These are phyloP conservation scores for Apogon talboti DNA, from an alignment of 2,797 vertebrate genomes.

Conservation along the genomic window DNA sequence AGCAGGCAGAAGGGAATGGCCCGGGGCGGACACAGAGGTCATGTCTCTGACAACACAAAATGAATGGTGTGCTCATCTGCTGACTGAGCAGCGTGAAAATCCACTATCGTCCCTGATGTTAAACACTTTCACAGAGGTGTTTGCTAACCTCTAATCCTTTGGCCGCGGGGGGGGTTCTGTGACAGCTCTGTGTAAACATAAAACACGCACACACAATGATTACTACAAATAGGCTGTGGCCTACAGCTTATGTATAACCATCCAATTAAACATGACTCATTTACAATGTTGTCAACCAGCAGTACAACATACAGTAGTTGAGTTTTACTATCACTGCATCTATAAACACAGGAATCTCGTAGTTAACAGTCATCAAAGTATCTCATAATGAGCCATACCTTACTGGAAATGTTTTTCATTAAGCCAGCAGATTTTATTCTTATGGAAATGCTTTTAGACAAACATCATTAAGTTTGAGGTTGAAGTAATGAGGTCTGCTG, in stretches of 20 bases:
- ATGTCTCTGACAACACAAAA: constrained; percentile 74
- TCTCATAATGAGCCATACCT: constrained; percentile 25
- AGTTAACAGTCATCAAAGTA: constrained; percentile 43
- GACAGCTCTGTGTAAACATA: constrained; percentile 50
- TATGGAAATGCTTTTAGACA: constrained; percentile 44
- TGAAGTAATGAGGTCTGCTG: constrained; percentile 3
- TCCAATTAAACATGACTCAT: constrained; percentile 51
- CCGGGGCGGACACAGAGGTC: constrained; percentile 65
- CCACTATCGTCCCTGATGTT: constrained; percentile 65
- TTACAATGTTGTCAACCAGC: constrained; percentile 27
- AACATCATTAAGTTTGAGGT: constrained; percentile 44
- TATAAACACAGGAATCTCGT: constrained; percentile 41
- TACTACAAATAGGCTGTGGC: constrained; percentile 38
- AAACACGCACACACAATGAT: constrained; percentile 25
- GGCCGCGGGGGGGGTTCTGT: constrained; percentile 20
- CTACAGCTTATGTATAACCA: constrained; percentile 35
- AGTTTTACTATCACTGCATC: constrained; percentile 22
- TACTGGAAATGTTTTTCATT: constrained; percentile 52
- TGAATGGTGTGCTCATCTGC: constrained; percentile 72
- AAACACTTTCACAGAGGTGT: constrained; percentile 81
- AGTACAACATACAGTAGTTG: constrained; percentile 3
- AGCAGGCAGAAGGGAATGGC: constrained; percentile 34
- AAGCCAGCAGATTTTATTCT: constrained; percentile 28
- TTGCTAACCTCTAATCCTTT: constrained; percentile 67
- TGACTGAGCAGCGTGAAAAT: constrained; percentile 76